phyloP scores from a whole-genome alignment of 2,888 invertebrate species.

The Philonicus albiceps region DNA sequence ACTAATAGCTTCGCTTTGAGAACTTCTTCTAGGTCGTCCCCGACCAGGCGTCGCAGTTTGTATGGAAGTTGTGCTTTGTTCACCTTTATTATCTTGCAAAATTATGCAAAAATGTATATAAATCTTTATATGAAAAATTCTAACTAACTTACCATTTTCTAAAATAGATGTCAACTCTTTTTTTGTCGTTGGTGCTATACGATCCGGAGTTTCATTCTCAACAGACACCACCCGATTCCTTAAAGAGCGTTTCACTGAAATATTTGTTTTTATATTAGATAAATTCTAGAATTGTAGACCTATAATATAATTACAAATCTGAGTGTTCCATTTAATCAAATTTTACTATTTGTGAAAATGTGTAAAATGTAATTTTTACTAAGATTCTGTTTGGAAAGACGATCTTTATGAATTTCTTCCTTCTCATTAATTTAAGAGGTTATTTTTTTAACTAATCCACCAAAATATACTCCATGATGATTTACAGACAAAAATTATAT shows the following conservation, averaged over 20 bases:
- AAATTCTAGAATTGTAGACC: neutral
- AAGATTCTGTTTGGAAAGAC: too few species aligned
- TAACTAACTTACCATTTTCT: neutral
- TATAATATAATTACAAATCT: too few species aligned
- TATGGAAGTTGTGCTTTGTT: neutral
- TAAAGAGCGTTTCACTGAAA: slow-evolving; percentile 3
- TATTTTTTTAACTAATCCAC: too few species aligned
- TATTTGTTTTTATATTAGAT: neutral
- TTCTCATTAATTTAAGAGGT: too few species aligned
- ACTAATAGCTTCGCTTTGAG: neutral
- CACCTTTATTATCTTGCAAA: neutral
- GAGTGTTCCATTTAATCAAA: too few species aligned
- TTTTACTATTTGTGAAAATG: too few species aligned
- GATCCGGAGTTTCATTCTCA: neutral
- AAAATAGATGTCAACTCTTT: neutral
- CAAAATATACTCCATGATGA: too few species aligned
- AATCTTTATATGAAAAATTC: neutral
- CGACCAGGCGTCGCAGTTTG: neutral
- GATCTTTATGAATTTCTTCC: too few species aligned
- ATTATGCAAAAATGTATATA: neutral
- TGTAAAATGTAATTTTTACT: too few species aligned
- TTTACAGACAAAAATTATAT: too few species aligned
- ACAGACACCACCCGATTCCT: slow-evolving; percentile 4
- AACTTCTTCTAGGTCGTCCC: neutral
- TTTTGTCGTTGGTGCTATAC: neutral